phyloP scores from a whole-genome alignment of 1,140 invertebrate species.

The Papilio aristodemus region DNA sequence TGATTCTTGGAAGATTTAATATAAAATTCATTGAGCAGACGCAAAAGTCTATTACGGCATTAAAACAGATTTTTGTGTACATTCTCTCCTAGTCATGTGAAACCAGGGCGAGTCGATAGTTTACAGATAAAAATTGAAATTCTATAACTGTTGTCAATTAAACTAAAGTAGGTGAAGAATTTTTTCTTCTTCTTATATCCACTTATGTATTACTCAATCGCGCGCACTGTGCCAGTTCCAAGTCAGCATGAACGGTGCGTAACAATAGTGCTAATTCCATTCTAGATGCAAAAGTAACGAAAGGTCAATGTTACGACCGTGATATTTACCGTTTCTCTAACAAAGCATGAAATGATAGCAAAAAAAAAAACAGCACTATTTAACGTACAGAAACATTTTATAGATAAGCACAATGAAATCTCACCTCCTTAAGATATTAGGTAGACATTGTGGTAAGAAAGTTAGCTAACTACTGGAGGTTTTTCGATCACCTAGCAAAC shows the following conservation, averaged over 20 bases:
- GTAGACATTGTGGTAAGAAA: too few species aligned
- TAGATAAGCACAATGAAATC: too few species aligned
- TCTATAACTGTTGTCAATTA: not conserved
- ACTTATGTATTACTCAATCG: not conserved
- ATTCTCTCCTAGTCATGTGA: too few species aligned
- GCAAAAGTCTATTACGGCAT: too few species aligned
- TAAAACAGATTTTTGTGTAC: too few species aligned
- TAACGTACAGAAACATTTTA: not conserved
- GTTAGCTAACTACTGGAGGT: too few species aligned
- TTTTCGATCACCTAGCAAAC: too few species aligned
- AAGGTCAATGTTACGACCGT: conserved; percentile 21
- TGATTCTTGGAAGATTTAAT: too few species aligned
- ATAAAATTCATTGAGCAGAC: too few species aligned
- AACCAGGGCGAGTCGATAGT: too few species aligned
- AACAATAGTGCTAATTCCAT: conserved; percentile 9
- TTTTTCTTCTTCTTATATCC: not conserved
- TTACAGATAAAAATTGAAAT: too few species aligned
- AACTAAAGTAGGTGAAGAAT: not conserved
- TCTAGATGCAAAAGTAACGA: conserved; percentile 13
- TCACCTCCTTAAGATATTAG: too few species aligned
- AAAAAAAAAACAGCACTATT: not conserved
- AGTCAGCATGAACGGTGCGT: not conserved
- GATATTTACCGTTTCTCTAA: conserved; percentile 14
- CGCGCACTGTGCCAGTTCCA: not conserved
- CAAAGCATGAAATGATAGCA: conserved; percentile 13